These are phyloP conservation scores for Agrochola lychnidis DNA, from an alignment of 2,888 invertebrate genomes.

Conservation along the genomic window DNA sequence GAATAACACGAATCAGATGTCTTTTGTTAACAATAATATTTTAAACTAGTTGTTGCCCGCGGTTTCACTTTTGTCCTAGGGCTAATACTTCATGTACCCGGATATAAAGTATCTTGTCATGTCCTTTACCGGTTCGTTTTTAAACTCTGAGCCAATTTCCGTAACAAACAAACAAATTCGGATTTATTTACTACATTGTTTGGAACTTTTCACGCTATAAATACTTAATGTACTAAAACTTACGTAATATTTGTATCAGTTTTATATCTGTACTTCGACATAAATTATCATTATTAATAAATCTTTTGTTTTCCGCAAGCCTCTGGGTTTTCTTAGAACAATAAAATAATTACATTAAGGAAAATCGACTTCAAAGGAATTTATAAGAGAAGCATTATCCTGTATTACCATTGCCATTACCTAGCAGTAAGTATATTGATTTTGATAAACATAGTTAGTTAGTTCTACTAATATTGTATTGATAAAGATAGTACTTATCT, in stretches of 20 bases:
- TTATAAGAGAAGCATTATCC: slow-evolving; percentile 32
- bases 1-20: slow-evolving; percentile 24
- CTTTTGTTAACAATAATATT: slow-evolving; percentile 32
- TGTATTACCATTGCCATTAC: slow-evolving; percentile 12
- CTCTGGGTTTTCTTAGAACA: slow-evolving; percentile 41
- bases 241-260: slow-evolving; percentile 17
- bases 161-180: neutral
- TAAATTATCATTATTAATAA: slow-evolving; percentile 13
- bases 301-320: slow-evolving; percentile 25
- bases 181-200: neutral
- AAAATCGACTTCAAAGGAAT: slow-evolving; percentile 34
- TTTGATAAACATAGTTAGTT: slow-evolving; percentile 18
- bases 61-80: neutral
- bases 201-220: neutral
- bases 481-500: slow-evolving; percentile 15
- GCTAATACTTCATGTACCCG: neutral
- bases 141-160: neutral
- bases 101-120: neutral
- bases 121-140: neutral
- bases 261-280: slow-evolving; percentile 22
- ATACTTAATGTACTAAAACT: neutral
- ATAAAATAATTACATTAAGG: slow-evolving; percentile 40
- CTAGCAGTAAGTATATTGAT: neutral
- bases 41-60: neutral
- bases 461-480: neutral